These are phyloP conservation scores for Alsophila aescularia DNA, from an alignment of 2,888 invertebrate species.

Conservation along the genomic window DNA sequence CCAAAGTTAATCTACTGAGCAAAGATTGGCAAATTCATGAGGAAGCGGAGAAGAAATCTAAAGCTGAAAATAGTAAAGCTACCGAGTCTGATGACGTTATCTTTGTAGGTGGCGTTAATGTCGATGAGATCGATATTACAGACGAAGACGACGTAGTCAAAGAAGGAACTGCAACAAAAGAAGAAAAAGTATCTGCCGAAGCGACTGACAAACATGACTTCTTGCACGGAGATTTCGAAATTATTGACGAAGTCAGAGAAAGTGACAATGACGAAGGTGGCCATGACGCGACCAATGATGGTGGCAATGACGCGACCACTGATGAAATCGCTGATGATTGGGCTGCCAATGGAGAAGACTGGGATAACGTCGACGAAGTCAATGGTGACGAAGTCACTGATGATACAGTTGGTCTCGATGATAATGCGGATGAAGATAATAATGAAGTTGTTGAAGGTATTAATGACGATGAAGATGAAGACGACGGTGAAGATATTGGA, in stretches of 20 bases:
- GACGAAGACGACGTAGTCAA: background rate
- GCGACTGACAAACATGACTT: slow-evolving; percentile 3
- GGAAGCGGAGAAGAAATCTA: background rate
- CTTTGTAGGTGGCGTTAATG: background rate
- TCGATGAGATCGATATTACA: background rate
- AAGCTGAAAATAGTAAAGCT: background rate
- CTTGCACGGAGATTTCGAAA: slow-evolving; percentile 24
- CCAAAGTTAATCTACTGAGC: slow-evolving; percentile 19
- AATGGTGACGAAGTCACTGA: background rate
- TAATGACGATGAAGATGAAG: background rate
- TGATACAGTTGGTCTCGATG: background rate
- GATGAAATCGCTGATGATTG: background rate
- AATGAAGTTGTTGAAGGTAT: background rate
- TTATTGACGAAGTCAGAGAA: slow-evolving; percentile 32
- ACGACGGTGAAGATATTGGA: background rate
- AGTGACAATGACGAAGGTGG: slow-evolving; percentile 18
- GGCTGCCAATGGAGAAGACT: background rate
- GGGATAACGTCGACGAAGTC: background rate
- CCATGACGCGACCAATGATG: background rate
- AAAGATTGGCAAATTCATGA: slow-evolving; percentile 25
- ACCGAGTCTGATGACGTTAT: background rate
- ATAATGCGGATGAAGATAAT: background rate
- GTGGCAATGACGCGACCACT: background rate
- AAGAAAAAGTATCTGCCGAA: background rate
- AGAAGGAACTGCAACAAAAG: background rate